Percentiles rank a stretch among this genome's conserved stretches.
phyloP scores from a whole-genome alignment of 2,797 vertebrate species.

The Acanthiza pusilla region DNA sequence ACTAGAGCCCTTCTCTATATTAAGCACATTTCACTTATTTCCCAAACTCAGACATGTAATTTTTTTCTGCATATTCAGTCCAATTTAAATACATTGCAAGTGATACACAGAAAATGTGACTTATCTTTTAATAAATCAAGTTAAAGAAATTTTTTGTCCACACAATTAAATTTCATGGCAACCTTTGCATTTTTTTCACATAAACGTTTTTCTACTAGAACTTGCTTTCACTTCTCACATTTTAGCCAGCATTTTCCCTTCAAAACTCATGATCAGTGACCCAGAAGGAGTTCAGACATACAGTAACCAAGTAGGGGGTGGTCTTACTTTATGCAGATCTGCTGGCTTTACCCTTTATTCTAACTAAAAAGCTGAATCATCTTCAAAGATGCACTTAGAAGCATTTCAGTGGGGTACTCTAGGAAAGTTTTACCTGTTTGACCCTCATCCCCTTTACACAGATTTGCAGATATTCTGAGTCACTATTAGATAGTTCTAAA shows the following conservation, averaged over 20 bases:
- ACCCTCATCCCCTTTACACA: background rate
- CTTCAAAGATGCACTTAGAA: background rate
- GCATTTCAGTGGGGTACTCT: background rate
- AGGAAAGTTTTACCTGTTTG: background rate
- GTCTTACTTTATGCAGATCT: background rate
- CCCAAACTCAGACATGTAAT: background rate
- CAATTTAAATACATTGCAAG: background rate
- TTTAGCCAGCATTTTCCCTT: background rate
- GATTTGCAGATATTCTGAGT: background rate
- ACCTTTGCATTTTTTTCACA: background rate
- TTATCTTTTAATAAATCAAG: background rate
- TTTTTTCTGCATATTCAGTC: background rate
- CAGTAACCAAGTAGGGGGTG: background rate
- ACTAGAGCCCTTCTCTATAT: background rate
- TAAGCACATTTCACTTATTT: background rate
- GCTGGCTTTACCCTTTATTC: background rate
- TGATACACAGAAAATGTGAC: background rate
- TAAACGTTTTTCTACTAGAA: background rate
- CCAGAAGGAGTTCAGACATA: background rate
- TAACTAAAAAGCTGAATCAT: background rate
- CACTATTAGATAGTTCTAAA: background rate
- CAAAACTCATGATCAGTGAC: background rate
- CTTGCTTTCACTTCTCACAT: background rate
- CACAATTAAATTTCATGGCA: background rate
- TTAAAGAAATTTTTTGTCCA: background rate